A percentile compares a stretch with the other conserved stretches of the same genome.
phyloP scores from a whole-genome alignment of 2,113 vertebrate species.

The Podarcis muralis region DNA sequence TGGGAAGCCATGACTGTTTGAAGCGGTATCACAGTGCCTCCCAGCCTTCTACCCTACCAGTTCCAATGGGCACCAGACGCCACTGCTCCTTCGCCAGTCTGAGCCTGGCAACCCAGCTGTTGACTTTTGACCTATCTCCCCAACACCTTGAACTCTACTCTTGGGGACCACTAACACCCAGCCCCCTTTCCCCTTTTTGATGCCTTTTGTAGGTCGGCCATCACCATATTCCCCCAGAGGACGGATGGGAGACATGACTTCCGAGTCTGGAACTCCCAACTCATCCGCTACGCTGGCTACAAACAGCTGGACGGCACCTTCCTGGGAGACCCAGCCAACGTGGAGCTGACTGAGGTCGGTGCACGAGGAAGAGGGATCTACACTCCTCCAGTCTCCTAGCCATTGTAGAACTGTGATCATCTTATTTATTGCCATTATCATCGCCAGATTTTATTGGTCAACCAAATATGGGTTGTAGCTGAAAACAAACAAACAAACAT shows the following conservation, averaged over 20 bases:
- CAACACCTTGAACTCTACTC: accelerated
- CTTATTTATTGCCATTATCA: too few species aligned
- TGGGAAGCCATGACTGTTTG: too few species aligned
- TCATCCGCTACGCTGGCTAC: conserved; percentile 96
- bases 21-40: too few species aligned
- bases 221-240: conserved; percentile 95
- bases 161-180: accelerated
- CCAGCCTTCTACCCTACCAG: too few species aligned
- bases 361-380: accelerated
- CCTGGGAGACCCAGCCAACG: conserved; percentile 90
- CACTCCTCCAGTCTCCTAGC: accelerated
- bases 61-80: too few species aligned
- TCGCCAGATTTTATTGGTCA: too few species aligned
- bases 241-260: conserved; percentile 91
- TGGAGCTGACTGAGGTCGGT: conserved; percentile 91
- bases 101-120: not conserved
- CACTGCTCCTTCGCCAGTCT: too few species aligned
- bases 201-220: conserved; percentile 81
- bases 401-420: accelerated
- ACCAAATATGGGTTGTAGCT: too few species aligned
- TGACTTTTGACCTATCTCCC: accelerated
- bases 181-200: accelerated
- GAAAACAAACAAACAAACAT: too few species aligned
- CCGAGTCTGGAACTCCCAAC: conserved; percentile 95
- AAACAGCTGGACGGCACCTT: conserved; percentile 88